These are phyloP conservation scores for Pseudolaguvia tuberculata DNA, from an alignment of 2,113 vertebrate genomes.

Conservation along the genomic window DNA sequence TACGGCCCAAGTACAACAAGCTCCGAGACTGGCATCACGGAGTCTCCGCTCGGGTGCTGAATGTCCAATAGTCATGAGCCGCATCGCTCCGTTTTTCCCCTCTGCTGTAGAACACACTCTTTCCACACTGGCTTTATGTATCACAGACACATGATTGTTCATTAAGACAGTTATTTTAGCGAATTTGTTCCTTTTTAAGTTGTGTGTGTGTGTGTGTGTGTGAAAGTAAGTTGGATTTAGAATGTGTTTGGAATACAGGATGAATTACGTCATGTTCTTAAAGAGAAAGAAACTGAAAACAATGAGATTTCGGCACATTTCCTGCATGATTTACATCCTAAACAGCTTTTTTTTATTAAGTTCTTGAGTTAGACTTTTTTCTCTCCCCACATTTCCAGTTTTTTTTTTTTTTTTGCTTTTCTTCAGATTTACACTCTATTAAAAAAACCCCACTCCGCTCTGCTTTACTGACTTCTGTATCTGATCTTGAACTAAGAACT, in stretches of 20 bases:
- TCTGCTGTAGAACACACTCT: conserved; percentile 11
- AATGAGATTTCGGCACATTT: background rate
- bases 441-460: background rate
- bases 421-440: conserved; percentile 7
- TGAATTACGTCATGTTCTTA: background rate
- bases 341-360: background rate
- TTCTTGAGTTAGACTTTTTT: background rate
- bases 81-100: background rate
- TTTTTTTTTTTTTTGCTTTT: background rate
- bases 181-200: background rate
- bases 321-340: conserved; percentile 15
- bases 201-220: background rate
- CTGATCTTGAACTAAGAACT: conserved; percentile 12
- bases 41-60: conserved; percentile 89
- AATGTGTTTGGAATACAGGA: background rate
- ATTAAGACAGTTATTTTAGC: background rate
- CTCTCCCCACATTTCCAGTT: background rate
- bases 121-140: background rate
- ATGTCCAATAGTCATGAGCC: conserved; percentile 73
- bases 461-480: conserved; percentile 20
- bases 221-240: conserved; percentile 1
- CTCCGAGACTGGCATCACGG: conserved; percentile 96
- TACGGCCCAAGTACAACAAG: conserved; percentile 91
- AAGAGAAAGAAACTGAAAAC: background rate
- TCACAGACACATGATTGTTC: background rate